These are phyloP conservation scores for Eudasyphora cyanicolor DNA, from an alignment of 2,888 invertebrate species.

Conservation along the genomic window DNA sequence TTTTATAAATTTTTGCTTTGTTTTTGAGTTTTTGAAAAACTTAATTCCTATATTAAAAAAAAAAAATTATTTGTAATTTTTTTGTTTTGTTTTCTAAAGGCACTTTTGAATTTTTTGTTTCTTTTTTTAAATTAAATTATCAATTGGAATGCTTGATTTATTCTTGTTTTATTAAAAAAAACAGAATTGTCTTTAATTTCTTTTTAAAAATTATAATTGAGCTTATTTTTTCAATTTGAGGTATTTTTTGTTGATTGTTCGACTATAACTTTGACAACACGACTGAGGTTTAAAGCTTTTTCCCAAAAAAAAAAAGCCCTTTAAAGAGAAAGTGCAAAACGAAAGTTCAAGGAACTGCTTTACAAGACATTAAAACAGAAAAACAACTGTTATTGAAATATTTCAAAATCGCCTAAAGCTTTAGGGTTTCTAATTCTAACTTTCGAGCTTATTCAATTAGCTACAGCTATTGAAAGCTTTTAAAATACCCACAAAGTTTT, in stretches of 20 bases:
- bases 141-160: constrained; percentile 53
- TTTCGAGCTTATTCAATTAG: too few species aligned
- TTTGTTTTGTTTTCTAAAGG: constrained; percentile 56
- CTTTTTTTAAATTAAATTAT: constrained; percentile 37
- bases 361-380: too few species aligned
- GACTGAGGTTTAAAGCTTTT: too few species aligned
- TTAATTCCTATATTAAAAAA: constrained; percentile 38
- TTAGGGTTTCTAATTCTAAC: too few species aligned
- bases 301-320: too few species aligned
- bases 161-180: constrained; percentile 26
- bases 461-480: too few species aligned
- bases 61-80: not conserved
- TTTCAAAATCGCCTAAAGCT: too few species aligned
- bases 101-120: constrained; percentile 59
- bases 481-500: too few species aligned
- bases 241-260: constrained; percentile 58
- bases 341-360: too few species aligned
- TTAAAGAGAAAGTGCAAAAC: too few species aligned
- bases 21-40: constrained; percentile 26
- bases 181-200: constrained; percentile 18
- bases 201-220: constrained; percentile 43
- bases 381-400: too few species aligned
- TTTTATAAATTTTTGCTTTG: constrained; percentile 14
- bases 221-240: constrained; percentile 54
- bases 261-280: not conserved